phyloP scores from a whole-genome alignment of 2,113 vertebrate species.

The Spea multiplicata region DNA sequence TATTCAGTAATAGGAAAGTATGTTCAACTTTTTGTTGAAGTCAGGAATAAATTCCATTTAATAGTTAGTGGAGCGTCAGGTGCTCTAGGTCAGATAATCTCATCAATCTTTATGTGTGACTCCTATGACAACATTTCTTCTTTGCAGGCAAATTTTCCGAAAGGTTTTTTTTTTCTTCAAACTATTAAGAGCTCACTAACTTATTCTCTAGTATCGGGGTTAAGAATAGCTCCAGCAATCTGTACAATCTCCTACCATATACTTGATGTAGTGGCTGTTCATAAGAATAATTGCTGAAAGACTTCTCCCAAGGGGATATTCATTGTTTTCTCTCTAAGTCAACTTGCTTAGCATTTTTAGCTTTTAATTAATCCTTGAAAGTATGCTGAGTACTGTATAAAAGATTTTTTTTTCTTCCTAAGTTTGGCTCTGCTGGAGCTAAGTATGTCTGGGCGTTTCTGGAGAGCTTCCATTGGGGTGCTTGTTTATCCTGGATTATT shows the following conservation, averaged over 20 bases:
- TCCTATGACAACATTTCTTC: too few species aligned
- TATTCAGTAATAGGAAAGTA: too few species aligned
- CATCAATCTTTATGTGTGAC: too few species aligned
- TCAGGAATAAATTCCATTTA: too few species aligned
- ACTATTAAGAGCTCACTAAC: too few species aligned
- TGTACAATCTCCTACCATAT: not conserved
- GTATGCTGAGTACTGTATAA: constrained; percentile 28
- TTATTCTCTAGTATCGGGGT: not conserved
- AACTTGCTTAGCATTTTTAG: constrained; percentile 47
- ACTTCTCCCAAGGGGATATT: constrained; percentile 48
- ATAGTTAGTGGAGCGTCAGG: too few species aligned
- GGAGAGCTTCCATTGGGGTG: constrained; percentile 56
- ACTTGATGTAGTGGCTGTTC: not conserved
- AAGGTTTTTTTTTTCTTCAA: too few species aligned
- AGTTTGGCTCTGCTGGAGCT: constrained; percentile 50
- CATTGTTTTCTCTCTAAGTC: constrained; percentile 50
- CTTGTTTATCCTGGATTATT: constrained; percentile 61
- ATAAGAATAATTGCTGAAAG: constrained; percentile 11
- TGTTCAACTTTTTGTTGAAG: too few species aligned
- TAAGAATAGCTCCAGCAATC: not conserved
- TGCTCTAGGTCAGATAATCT: too few species aligned
- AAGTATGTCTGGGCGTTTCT: constrained; percentile 57
- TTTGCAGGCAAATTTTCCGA: too few species aligned
- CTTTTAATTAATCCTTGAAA: constrained; percentile 48
- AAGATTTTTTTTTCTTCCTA: constrained; percentile 35